Evolutionary conservation across 1,140 invertebrate species (phyloP), one percentile per base, ranked within the genome.

Genomic region (Brachionus asplanchnoidis): DNA sequence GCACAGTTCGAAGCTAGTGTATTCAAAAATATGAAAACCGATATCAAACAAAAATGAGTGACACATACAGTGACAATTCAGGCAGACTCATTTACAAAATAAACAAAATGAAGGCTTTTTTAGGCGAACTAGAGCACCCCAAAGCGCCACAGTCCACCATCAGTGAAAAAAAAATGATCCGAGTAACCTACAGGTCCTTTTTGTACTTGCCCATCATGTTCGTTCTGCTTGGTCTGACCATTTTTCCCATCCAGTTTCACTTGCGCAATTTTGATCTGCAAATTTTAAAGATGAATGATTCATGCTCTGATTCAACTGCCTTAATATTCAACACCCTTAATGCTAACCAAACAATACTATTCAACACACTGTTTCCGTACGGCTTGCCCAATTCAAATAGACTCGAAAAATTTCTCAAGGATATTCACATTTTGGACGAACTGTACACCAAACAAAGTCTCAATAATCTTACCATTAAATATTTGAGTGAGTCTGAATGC

Each of bases 261-360:
- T 11, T 20, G n/a, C 5, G 60, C 20, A 65, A 82, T 82, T 82
- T 82, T n/a, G 23, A 42, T 6, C 7, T 68, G 12, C 79, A 82
- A 82, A 60, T 82, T 20, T 12, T 44, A 8, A 82, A 82, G 17
- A 82, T 82, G 79, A 60, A 68, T 6, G 79, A 82, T 32, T 82
- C 65, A 36, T 82, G 79, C 9, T 42, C 73, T 7, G 79, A 82
- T 4, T 65, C 79, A 17, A 73, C 68, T 73, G 68, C 68, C 40
- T 73, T 73, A 11, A 73, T 73, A 20, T 68, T 60, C 26, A 26
- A 46, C 40, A 23, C 14, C 23, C 36, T 82, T 20, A 82, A 32
- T 44, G 79, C 44, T 11, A 60, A 66, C 32, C 53, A 82, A 42
- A 68, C 53, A 14, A n/a, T 44, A 5, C 50, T 82, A 0, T 46